Base-by-base conservation (phyloP, 2,888 invertebrate species). In the Cataglyphis rosenhaueri region DNA sequence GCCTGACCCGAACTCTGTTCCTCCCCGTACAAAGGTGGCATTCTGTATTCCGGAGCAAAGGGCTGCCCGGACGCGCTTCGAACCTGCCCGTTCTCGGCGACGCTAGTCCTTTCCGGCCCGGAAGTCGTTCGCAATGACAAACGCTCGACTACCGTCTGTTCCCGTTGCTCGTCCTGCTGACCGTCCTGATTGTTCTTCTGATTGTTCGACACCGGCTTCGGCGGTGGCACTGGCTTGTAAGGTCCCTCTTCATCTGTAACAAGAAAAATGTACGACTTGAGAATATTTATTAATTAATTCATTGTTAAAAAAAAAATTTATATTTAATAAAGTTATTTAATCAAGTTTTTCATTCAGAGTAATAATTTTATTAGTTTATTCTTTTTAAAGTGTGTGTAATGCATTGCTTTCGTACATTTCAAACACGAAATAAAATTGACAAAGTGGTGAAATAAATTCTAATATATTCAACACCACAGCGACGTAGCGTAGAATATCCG, bases 91-190 rank as follows among this genome's bases (percentile, higher is more conserved):
- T 86, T 96, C 95, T 84, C 87, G 35, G 64, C 52, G 83, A 82
- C 66, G 81, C 57, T 62, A 81, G 52, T 85, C 71, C 86, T 89
- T 62, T 86, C 87, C 68, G 84, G 62, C 48, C 81, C 85, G 84
- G 88, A 86, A 87, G 83, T 86, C 75, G 84, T 48, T 52, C 81
- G 82, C 57, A 59, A 84, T 64, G 68, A 85, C 83, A 82, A 84
- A 71, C 82, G 85, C 32, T 85, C 90, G 61, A 96, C 95, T 78
- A 95, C 95, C 87, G 95, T 95, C 91, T 96, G 95, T 90, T 96
- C 96, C 87, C 96, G 96, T 93, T 96, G 96, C 86, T 96, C 95
- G 85, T 96, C 95, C 91, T 95, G 96, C 85, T 96, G 97, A 35
- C 73, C 89, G 94, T 88, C 86, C 83, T 90, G 90, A 87, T 91